Evolutionary conservation across 1,140 invertebrate genomes (phyloP).

Genomic region (Drosophila navojoa): DNA sequence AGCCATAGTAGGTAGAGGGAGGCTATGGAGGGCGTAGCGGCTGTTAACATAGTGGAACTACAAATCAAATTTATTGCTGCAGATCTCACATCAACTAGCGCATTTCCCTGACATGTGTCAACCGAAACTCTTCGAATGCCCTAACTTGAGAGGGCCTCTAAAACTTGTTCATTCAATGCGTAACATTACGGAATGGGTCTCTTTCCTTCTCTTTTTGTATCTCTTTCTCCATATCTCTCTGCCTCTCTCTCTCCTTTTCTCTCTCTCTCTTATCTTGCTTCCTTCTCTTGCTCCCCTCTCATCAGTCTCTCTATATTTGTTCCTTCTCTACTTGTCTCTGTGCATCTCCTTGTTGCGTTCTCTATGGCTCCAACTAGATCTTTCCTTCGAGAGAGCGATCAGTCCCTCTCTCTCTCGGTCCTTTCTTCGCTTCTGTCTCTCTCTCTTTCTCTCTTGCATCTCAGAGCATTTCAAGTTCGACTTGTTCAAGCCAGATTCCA

Average conservation of each 20-base stretch:
- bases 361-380: too few species aligned
- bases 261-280: too few species aligned
- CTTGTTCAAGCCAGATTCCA: not conserved
- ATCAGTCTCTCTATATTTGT: too few species aligned
- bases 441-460: not conserved
- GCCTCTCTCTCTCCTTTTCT: too few species aligned
- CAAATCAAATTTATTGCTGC: conserved; percentile 66
- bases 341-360: too few species aligned
- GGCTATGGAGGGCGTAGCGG: not conserved
- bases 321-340: too few species aligned
- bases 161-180: not conserved
- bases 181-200: too few species aligned
- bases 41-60: conserved; percentile 30
- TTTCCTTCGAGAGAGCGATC: too few species aligned
- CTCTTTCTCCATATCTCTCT: too few species aligned
- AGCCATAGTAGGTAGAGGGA: not conserved
- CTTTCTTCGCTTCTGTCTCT: not conserved
- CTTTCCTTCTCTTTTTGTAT: too few species aligned
- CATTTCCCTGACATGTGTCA: conserved; percentile 51
- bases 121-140: conserved; percentile 17
- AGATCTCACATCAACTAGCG: conserved; percentile 30
- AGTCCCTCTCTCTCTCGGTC: too few species aligned
- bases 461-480: conserved; percentile 5
- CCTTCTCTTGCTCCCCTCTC: too few species aligned
- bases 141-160: not conserved